Evolutionary conservation across 2,113 vertebrate genomes (phyloP).

Genomic region (Acanthisitta chloris): DNA sequence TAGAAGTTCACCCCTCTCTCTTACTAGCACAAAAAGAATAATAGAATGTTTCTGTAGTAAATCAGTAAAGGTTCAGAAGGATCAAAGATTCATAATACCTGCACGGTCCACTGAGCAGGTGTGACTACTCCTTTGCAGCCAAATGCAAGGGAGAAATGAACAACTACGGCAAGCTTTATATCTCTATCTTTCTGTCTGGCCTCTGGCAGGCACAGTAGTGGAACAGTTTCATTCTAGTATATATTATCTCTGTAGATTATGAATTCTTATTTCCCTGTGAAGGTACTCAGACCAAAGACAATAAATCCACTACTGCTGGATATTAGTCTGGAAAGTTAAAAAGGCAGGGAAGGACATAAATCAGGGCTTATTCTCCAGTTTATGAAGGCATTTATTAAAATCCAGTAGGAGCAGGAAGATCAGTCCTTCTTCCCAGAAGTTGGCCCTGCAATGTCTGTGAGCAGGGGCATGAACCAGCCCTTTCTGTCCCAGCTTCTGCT

Average conservation of each 20-base stretch:
- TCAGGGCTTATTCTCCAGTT: background rate
- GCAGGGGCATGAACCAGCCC: background rate
- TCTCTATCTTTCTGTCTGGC: constrained; percentile 10
- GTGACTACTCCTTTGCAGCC: background rate
- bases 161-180: background rate
- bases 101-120: background rate
- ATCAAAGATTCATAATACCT: background rate
- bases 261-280: constrained; percentile 36
- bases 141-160: background rate
- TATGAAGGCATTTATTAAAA: background rate
- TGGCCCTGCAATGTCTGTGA: background rate
- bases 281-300: constrained; percentile 4
- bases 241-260: constrained; percentile 27
- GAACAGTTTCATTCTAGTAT: background rate
- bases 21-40: background rate
- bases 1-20: background rate
- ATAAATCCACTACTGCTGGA: constrained; percentile 6
- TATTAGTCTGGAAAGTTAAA: background rate
- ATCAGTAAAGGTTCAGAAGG: background rate
- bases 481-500: background rate
- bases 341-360: background rate
- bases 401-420: background rate
- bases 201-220: constrained; percentile 32
- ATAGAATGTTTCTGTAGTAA: background rate
- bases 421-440: background rate